Conservation (phyloP, 2,797 vertebrate genomes). For the Florisuga fusca region DNA sequence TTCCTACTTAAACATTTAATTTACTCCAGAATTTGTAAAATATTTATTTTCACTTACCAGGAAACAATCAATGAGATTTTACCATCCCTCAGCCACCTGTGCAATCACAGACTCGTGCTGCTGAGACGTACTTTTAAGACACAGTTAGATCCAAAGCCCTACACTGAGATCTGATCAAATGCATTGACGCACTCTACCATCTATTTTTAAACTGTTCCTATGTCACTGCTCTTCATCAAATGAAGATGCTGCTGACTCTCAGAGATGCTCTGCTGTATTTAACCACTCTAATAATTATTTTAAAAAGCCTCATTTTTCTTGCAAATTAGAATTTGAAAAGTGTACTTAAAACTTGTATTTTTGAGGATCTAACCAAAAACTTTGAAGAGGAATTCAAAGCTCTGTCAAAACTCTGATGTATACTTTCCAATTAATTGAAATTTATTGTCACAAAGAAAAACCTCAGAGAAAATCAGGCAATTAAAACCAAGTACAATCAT, state of each 20-base stretch:
- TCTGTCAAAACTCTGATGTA: neutral
- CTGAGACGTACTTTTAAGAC: neutral
- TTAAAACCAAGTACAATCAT: neutral
- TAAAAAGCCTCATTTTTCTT: neutral
- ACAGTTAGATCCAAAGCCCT: neutral
- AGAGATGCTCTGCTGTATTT: neutral
- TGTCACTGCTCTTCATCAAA: neutral
- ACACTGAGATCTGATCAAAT: neutral
- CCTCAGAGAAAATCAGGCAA: neutral
- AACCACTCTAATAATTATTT: neutral
- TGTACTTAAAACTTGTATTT: neutral
- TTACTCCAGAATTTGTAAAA: neutral
- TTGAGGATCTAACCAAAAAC: neutral
- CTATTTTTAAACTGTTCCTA: neutral
- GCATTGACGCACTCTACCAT: neutral
- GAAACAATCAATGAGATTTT: neutral
- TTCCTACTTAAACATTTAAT: neutral
- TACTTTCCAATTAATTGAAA: neutral
- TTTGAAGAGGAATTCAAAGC: neutral
- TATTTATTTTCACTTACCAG: neutral
- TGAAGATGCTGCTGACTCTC: neutral
- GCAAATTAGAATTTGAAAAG: neutral
- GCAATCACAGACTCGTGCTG: neutral
- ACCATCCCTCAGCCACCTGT: neutral
- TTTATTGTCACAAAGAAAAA: neutral